Percentiles rank a stretch among this genome's conserved stretches.
These are phyloP conservation scores for Oreotragus oreotragus DNA, from an alignment of 2,113 vertebrate species.

Conservation along the genomic window DNA sequence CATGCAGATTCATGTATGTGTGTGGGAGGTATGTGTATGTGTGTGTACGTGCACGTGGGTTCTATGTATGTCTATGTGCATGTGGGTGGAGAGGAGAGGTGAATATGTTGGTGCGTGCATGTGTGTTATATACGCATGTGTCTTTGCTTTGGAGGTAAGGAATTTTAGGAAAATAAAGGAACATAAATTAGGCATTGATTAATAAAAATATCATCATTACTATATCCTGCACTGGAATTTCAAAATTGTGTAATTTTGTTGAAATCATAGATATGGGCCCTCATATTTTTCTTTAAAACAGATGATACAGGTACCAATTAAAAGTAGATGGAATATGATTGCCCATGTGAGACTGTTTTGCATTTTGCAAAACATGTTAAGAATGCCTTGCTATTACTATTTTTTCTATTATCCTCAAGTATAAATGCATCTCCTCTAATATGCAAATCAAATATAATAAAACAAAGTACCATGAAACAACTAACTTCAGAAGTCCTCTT, in stretches of 20 bases:
- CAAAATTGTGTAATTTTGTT: neutral
- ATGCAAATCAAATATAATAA: neutral
- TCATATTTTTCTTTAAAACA: neutral
- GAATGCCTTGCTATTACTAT: neutral
- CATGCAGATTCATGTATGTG: neutral
- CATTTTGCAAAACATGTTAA: neutral
- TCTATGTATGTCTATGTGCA: neutral
- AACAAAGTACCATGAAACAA: neutral
- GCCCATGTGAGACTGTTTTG: neutral
- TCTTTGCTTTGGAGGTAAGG: neutral
- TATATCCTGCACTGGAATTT: neutral
- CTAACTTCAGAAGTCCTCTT: neutral
- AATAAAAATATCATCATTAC: neutral
- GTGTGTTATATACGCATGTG: fast-evolving
- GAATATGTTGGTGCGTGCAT: neutral
- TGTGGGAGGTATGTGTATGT: neutral
- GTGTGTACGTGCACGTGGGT: fast-evolving
- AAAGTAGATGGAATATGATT: neutral
- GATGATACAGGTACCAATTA: neutral
- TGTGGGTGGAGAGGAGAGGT: neutral
- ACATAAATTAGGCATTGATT: neutral
- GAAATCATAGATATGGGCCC: neutral
- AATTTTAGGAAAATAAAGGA: neutral
- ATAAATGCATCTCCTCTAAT: neutral
- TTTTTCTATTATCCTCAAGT: neutral